Percentiles rank a stretch among this genome's conserved stretches.
Evolutionary conservation across 2,888 invertebrate genomes (phyloP).

Genomic region (Griposia aprilina): DNA sequence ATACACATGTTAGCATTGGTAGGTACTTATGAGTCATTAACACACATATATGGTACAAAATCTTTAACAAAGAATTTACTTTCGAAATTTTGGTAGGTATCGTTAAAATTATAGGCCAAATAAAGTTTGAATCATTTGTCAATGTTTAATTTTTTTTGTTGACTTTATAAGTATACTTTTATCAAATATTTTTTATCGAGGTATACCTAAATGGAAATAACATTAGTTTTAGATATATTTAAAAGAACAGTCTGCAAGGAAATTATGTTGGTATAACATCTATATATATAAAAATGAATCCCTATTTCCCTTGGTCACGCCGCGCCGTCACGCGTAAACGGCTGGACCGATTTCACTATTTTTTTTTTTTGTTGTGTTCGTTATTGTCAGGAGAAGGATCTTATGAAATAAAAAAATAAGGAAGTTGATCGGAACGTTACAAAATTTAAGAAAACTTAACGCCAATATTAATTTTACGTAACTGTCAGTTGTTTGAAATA

Average conservation of each 20-base stretch:
- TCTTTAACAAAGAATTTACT: slow-evolving; percentile 22
- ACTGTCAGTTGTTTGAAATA: too few species aligned
- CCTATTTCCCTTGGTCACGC: too few species aligned
- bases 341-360: too few species aligned
- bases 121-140: slow-evolving; percentile 24
- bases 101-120: slow-evolving; percentile 21
- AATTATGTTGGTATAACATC: neutral
- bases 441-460: too few species aligned
- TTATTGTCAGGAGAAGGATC: too few species aligned
- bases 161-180: neutral
- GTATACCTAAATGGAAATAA: neutral
- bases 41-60: slow-evolving; percentile 31
- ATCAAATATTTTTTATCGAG: neutral
- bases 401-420: too few species aligned
- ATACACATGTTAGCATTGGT: slow-evolving; percentile 27
- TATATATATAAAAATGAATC: too few species aligned
- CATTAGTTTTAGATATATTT: neutral
- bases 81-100: slow-evolving; percentile 17
- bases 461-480: too few species aligned
- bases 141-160: slow-evolving; percentile 6
- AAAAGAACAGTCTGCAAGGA: neutral
- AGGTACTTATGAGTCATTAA: slow-evolving; percentile 54
- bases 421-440: too few species aligned
- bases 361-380: too few species aligned
- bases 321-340: too few species aligned